Conservation (phyloP, 2,113 vertebrate genomes). For the Bambusicola thoracicus region DNA sequence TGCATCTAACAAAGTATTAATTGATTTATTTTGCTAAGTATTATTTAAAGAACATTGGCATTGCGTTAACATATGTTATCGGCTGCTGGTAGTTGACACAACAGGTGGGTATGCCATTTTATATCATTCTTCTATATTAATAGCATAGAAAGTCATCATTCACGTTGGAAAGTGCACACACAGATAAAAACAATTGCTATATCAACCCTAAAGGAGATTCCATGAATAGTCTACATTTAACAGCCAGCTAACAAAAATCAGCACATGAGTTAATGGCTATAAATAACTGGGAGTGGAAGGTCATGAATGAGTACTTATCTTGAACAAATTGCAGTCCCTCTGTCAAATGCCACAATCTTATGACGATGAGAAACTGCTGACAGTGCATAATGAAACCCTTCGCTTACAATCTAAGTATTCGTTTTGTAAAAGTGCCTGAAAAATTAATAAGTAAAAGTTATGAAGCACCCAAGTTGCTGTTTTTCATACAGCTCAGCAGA, state of each 20-base stretch:
- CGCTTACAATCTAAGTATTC: constrained; percentile 10
- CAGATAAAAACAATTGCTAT: constrained; percentile 26
- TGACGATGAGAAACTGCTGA: background rate
- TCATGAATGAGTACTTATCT: background rate
- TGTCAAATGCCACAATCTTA: background rate
- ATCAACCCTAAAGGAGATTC: constrained; percentile 11
- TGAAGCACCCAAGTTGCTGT: background rate
- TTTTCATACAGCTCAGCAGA: constrained; percentile 1
- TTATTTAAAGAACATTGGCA: background rate
- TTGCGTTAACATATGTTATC: background rate
- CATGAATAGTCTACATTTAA: background rate
- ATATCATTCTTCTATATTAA: background rate
- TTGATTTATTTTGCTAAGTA: background rate
- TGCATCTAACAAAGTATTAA: background rate
- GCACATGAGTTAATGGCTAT: constrained; percentile 9
- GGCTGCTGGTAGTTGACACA: background rate
- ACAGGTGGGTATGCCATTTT: constrained; percentile 6
- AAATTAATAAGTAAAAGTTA: background rate
- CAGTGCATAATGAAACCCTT: background rate
- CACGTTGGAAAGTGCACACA: background rate
- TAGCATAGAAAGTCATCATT: constrained; percentile 13
- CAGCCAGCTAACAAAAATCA: background rate
- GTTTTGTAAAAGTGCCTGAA: background rate
- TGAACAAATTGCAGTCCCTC: background rate
- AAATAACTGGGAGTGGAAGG: constrained; percentile 22